These are phyloP conservation scores for Tachycineta bicolor DNA, from an alignment of 2,113 vertebrate genomes.

Conservation along the genomic window DNA sequence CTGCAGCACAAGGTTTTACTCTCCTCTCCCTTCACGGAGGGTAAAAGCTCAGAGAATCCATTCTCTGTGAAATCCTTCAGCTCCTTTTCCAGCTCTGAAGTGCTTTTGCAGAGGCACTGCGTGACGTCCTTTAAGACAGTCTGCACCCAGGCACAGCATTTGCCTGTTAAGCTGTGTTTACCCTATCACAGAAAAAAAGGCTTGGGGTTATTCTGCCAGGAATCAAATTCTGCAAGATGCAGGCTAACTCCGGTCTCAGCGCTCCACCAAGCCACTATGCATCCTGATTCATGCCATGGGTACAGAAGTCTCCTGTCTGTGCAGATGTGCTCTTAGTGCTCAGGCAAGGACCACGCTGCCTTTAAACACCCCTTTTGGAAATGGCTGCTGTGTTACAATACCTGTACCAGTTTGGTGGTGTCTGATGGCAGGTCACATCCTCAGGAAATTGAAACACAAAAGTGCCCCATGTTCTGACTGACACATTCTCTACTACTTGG, in stretches of 20 bases:
- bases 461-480: rapidly evolving
- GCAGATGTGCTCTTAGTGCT: not conserved
- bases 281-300: rapidly evolving
- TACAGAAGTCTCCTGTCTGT: not conserved
- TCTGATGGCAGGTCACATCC: not conserved
- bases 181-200: not conserved
- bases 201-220: not conserved
- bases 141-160: not conserved
- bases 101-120: not conserved
- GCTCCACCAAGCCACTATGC: not conserved
- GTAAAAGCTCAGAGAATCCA: slow-evolving; percentile 41
- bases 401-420: rapidly evolving
- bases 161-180: not conserved
- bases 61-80: slow-evolving; percentile 14
- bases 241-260: not conserved
- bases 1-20: not conserved
- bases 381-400: not conserved
- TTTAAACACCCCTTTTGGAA: not conserved
- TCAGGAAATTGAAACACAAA: not conserved
- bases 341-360: not conserved
- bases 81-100: not conserved
- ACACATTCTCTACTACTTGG: not conserved
- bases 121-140: not conserved
- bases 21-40: not conserved
- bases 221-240: not conserved